Conservation (phyloP, 2,797 vertebrate genomes). For the Chaunax sp. region DNA sequence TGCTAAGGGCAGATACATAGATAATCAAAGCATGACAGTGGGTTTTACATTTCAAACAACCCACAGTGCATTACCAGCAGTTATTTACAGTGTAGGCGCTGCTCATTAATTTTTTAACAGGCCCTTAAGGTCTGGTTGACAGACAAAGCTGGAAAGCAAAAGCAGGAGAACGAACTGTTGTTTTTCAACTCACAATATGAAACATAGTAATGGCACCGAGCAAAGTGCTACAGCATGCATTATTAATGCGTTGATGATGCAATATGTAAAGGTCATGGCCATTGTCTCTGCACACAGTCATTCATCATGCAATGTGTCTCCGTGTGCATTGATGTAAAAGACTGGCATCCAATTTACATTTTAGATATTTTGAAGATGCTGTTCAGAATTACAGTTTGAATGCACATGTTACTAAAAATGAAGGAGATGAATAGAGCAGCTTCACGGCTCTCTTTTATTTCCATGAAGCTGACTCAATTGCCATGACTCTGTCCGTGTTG, state of each 20-base stretch:
- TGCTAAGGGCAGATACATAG: conserved; percentile 76
- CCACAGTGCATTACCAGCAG: conserved; percentile 79
- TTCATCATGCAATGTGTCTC: conserved; percentile 51
- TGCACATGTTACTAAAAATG: background rate
- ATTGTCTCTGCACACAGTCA: conserved; percentile 56
- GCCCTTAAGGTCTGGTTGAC: conserved; percentile 82
- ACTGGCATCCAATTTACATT: conserved; percentile 10
- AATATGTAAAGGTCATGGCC: conserved; percentile 79
- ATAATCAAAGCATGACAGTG: conserved; percentile 83
- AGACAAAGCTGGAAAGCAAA: conserved; percentile 80
- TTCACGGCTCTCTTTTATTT: background rate
- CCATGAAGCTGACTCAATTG: conserved; percentile 36
- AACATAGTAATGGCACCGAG: conserved; percentile 76
- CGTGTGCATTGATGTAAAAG: conserved; percentile 14
- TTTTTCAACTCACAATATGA: conserved; percentile 74
- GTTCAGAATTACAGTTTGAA: conserved; percentile 1
- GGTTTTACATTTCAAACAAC: conserved; percentile 87
- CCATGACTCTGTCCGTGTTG: conserved; percentile 32
- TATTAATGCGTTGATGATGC: conserved; percentile 83
- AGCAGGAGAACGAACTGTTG: conserved; percentile 71
- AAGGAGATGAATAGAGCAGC: background rate
- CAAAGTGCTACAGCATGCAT: conserved; percentile 80
- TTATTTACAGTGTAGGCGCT: conserved; percentile 84
- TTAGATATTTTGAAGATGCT: conserved; percentile 20
- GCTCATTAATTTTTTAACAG: conserved; percentile 84